phyloP scores from a whole-genome alignment of 1,140 invertebrate genomes.

The Leptinotarsa texana region DNA sequence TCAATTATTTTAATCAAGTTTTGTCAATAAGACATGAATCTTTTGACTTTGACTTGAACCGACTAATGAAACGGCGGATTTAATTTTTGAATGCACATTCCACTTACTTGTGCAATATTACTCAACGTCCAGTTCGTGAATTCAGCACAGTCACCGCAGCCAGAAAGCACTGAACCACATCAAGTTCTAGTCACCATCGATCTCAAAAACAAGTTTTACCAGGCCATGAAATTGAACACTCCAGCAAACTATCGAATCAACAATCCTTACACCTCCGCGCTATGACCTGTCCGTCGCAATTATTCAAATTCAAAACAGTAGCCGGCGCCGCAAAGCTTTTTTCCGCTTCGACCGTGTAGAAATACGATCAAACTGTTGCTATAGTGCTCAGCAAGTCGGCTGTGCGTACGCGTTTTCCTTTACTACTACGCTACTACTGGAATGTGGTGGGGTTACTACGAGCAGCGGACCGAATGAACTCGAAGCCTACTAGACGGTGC shows the following conservation, averaged over 20 bases:
- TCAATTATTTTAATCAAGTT: too few species aligned
- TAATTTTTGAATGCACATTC: not conserved
- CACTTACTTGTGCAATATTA: conserved; percentile 16
- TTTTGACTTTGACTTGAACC: too few species aligned
- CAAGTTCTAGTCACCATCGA: not conserved
- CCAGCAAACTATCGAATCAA: not conserved
- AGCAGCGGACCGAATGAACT: conserved; percentile 32
- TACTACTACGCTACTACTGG: conserved; percentile 46
- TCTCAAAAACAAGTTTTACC: not conserved
- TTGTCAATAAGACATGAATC: too few species aligned
- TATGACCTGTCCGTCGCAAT: conserved; percentile 17
- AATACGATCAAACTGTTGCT: conserved; percentile 22
- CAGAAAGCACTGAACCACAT: conserved; percentile 2
- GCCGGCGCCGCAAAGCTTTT: conserved; percentile 12
- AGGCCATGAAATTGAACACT: not conserved
- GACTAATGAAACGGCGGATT: too few species aligned
- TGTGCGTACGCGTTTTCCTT: conserved; percentile 19
- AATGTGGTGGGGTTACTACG: conserved; percentile 50
- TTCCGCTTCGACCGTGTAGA: conserved; percentile 17
- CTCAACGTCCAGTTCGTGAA: conserved; percentile 4
- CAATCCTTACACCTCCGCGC: conserved; percentile 17
- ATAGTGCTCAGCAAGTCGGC: conserved; percentile 17
- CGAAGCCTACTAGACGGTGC: conserved; percentile 3
- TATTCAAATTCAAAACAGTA: conserved; percentile 24
- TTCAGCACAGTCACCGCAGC: not conserved